Conservation (phyloP, 2,797 vertebrate species). For the Sandelia bainsii region DNA sequence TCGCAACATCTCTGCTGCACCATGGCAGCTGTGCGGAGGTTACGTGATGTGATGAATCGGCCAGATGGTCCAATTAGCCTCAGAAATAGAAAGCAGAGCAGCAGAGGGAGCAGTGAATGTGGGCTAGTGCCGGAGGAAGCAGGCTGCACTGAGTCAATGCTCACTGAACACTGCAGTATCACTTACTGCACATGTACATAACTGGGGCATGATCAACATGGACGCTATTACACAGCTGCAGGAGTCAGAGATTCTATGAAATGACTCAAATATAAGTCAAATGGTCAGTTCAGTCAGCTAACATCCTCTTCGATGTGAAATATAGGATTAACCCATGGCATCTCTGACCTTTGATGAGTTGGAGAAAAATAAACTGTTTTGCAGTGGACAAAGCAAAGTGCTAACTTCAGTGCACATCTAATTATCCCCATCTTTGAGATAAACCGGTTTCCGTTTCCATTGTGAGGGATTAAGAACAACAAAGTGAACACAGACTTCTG, state of each 20-base stretch:
- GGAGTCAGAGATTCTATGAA: not conserved
- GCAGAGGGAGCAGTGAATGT: constrained; percentile 26
- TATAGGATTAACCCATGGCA: not conserved
- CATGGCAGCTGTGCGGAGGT: not conserved
- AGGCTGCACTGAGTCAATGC: constrained; percentile 29
- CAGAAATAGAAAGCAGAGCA: constrained; percentile 32
- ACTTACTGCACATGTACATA: constrained; percentile 6
- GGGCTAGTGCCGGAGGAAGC: constrained; percentile 31
- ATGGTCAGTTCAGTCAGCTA: not conserved
- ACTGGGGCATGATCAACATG: constrained; percentile 20
- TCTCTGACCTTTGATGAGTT: not conserved
- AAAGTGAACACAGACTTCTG: too few relatives aligned
- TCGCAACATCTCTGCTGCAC: not conserved
- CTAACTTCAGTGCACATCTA: not conserved
- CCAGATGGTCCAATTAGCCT: not conserved
- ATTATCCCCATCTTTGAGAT: not conserved
- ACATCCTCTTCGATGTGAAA: constrained; percentile 2
- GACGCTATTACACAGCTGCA: not conserved
- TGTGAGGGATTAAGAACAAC: too few relatives aligned
- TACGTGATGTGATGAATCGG: not conserved
- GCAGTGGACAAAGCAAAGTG: not conserved
- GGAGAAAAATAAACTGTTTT: not conserved
- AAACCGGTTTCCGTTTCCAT: not conserved
- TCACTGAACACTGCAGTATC: constrained; percentile 31
- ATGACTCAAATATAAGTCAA: constrained; percentile 7